A percentile compares a stretch with the other conserved stretches of the same genome.
phyloP scores from a whole-genome alignment of 2,113 vertebrate genomes.

The Mus pahari region DNA sequence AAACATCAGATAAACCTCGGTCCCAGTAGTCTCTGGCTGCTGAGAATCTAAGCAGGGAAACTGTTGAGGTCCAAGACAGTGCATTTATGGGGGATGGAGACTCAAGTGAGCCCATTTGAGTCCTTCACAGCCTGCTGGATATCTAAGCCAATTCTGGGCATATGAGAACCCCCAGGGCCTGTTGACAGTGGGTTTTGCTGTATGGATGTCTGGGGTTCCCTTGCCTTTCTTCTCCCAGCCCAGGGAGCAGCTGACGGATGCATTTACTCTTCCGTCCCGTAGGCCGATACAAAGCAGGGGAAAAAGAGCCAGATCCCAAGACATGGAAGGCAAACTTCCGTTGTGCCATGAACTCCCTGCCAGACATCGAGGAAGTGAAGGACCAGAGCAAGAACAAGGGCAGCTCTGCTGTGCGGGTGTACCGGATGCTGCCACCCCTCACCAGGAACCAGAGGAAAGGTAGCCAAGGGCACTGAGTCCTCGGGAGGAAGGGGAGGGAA shows the following conservation, averaged over 20 bases:
- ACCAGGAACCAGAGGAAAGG: conserved; percentile 90
- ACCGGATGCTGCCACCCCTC: conserved; percentile 92
- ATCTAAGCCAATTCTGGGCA: not conserved
- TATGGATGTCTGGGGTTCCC: not conserved
- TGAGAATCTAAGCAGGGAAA: not conserved
- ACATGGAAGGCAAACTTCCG: conserved; percentile 99
- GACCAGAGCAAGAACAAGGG: conserved; percentile 95
- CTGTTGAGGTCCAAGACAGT: not conserved
- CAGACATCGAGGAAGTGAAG: conserved; percentile 97
- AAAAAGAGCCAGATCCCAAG: conserved; percentile 92
- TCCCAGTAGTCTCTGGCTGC: not conserved
- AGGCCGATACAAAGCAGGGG: conserved; percentile 93
- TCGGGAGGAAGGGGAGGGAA: not conserved
- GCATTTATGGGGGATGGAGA: not conserved
- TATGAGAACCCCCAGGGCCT: not conserved
- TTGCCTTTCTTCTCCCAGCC: conserved; percentile 21
- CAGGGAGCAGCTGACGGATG: not conserved
- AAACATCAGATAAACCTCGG: not conserved
- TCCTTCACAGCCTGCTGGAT: not conserved
- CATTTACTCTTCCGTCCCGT: conserved; percentile 18
- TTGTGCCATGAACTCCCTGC: conserved; percentile 98
- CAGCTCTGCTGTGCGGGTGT: conserved; percentile 93
- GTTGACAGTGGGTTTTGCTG: not conserved
- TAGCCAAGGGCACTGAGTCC: conserved; percentile 63
- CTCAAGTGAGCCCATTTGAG: not conserved